phyloP scores from a whole-genome alignment of 2,113 vertebrate genomes.

The Neogobius melanostomus region DNA sequence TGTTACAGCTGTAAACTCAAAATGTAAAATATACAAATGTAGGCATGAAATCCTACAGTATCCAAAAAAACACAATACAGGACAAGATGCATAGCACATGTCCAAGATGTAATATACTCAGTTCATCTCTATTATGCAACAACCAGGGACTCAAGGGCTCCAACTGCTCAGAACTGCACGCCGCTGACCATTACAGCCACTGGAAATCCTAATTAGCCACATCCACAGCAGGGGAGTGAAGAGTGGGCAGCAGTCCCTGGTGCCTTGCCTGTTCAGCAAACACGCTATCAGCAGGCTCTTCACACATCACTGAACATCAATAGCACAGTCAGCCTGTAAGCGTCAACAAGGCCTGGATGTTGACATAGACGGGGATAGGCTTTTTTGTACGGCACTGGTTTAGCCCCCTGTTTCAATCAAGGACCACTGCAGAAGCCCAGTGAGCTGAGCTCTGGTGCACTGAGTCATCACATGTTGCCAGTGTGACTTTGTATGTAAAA shows the following conservation, averaged over 20 bases:
- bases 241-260: slow-evolving; percentile 64
- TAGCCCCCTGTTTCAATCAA: slow-evolving; percentile 67
- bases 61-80: too few species aligned
- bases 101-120: neutral
- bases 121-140: slow-evolving; percentile 18
- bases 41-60: too few species aligned
- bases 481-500: neutral
- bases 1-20: too few species aligned
- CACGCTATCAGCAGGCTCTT: slow-evolving; percentile 76
- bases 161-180: slow-evolving; percentile 46
- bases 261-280: slow-evolving; percentile 75
- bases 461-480: slow-evolving; percentile 22
- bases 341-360: slow-evolving; percentile 69
- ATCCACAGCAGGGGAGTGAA: slow-evolving; percentile 60
- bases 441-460: slow-evolving; percentile 31
- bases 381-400: slow-evolving; percentile 47
- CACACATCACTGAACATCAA: slow-evolving; percentile 79
- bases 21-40: neutral
- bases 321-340: slow-evolving; percentile 74
- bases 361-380: slow-evolving; percentile 72
- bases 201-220: slow-evolving; percentile 71
- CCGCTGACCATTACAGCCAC: slow-evolving; percentile 57
- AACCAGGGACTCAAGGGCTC: slow-evolving; percentile 20
- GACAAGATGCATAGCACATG: slow-evolving; percentile 3
- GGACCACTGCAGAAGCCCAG: slow-evolving; percentile 63